Conservation (phyloP, 2,888 invertebrate genomes). For the Epirrhoe alternata region DNA sequence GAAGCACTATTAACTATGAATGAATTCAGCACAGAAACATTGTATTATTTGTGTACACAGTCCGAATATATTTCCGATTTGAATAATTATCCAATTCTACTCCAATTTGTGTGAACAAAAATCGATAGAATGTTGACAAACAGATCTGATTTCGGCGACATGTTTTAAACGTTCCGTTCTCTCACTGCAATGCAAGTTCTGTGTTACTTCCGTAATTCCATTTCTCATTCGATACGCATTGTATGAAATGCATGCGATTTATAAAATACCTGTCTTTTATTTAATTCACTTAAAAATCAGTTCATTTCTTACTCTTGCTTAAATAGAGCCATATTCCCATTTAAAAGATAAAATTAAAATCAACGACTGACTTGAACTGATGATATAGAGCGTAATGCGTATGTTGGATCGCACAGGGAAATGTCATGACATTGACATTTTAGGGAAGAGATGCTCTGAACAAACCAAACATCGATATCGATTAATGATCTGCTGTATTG, state of each 20-base stretch:
- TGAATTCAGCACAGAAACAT: conserved; percentile 6
- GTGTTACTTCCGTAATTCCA: too few relatives aligned
- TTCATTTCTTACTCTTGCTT: too few relatives aligned
- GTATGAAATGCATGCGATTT: too few relatives aligned
- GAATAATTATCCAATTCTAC: not conserved
- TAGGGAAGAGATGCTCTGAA: not conserved
- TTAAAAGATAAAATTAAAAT: too few relatives aligned
- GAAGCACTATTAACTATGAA: conserved; percentile 4
- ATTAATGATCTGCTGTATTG: not conserved
- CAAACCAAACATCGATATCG: not conserved
- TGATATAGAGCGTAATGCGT: not conserved
- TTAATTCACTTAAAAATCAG: too few relatives aligned
- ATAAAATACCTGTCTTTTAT: too few relatives aligned
- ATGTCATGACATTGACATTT: not conserved
- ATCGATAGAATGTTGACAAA: conserved; percentile 80
- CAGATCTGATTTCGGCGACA: conserved; percentile 61
- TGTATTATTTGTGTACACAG: not conserved
- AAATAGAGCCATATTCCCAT: too few relatives aligned
- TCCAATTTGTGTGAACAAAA: conserved; percentile 40
- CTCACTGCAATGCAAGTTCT: too few relatives aligned
- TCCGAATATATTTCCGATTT: not conserved
- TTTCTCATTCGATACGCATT: too few relatives aligned
- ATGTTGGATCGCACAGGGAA: not conserved
- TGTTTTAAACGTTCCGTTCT: conserved; percentile 53
- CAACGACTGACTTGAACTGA: too few relatives aligned